Evolutionary conservation across 1,140 invertebrate species (phyloP), one percentile per base, ranked within the genome.

Genomic region (Steinernema feltiae): DNA sequence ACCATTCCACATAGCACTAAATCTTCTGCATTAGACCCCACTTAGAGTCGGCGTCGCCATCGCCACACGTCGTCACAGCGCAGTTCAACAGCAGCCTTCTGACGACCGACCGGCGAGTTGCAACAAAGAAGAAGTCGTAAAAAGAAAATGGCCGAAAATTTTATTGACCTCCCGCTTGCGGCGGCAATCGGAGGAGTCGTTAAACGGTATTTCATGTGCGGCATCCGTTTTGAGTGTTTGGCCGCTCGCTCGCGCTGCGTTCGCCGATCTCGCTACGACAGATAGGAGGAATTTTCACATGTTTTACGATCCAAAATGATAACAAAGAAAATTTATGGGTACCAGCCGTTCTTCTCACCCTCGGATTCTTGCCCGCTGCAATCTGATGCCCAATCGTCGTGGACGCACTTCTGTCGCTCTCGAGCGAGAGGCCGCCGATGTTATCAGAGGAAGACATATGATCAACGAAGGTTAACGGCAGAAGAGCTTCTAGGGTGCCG

Each of bases 61-160:
- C 53, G 53, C 53, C 24, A 63, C 53, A 63, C 12, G 53, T 63
- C 53, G 53, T n/a, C n/a, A n/a, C n/a, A n/a, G n/a, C n/a, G n/a
- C n/a, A n/a, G n/a, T n/a, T n/a, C n/a, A n/a, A n/a, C n/a, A n/a
- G n/a, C n/a, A n/a, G n/a, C n/a, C n/a, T n/a, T n/a, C n/a, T n/a
- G n/a, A n/a, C n/a, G n/a, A n/a, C n/a, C n/a, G n/a, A 21, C 53
- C 53, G 53, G 53, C 24, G 53, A 63, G 53, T 63, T 63, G 53
- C 53, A 63, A 63, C 53, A 63, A 63, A 63, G 53, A 63, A 63
- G 53, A n/a, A n/a, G 53, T 63, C 53, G 53, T 63, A 17, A 41
- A 63, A 63, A 63, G 7, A 63, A 63, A 63, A 63, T 63, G 53
- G 53, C 53, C 53, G 53, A 63, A 63, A 63, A 63, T 63, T 63